Evolutionary conservation across 2,888 invertebrate genomes (phyloP), one percentile per base, ranked within the genome.

Genomic region (Choreutis nemorana): DNA sequence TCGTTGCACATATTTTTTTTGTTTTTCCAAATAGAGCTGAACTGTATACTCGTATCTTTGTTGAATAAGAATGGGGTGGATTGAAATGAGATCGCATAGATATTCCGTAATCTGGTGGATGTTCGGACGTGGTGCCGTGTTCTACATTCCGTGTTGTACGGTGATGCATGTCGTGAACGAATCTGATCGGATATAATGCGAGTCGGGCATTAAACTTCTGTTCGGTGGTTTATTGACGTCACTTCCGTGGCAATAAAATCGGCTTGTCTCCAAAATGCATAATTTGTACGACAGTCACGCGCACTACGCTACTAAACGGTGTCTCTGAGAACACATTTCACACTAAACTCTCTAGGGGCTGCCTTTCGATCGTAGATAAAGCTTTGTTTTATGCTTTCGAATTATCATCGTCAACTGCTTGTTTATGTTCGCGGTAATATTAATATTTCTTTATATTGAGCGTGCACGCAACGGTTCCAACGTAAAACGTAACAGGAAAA

Each of bases 231-330:
- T 77, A 75, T 73, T 70, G 75, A 75, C 71, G 63, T 72, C 72
- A 72, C 73, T 75, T 75, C 77, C 75, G 64, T 45, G 47, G 68
- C 61, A 68, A 73, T 78, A 77, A 78, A 77, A 68, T 70, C 67
- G 65, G 62, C 67, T 63, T 67, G 73, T 71, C 71, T 61, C 65
- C 59, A 54, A 75, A 75, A 75, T 67, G 77, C 71, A 77, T 75
- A 72, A 77, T 78, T 75, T 68, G 77, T 77, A 77, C 57, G 56
- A 55, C 57, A 70, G 77, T 73, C 77, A 77, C 77, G 75, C 73
- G 73, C 65, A 62, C 64, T 63, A 68, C 58, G 68, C 63, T 71
- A 70, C 75, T 77, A 78, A 77, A 78, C 66, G 73, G 75, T 77
- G 75, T 73, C 72, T 68, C 59, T 61, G 55, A 60, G 66, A 73